Conservation (phyloP, 2,797 vertebrate species). For the Austrolebias charrua region DNA sequence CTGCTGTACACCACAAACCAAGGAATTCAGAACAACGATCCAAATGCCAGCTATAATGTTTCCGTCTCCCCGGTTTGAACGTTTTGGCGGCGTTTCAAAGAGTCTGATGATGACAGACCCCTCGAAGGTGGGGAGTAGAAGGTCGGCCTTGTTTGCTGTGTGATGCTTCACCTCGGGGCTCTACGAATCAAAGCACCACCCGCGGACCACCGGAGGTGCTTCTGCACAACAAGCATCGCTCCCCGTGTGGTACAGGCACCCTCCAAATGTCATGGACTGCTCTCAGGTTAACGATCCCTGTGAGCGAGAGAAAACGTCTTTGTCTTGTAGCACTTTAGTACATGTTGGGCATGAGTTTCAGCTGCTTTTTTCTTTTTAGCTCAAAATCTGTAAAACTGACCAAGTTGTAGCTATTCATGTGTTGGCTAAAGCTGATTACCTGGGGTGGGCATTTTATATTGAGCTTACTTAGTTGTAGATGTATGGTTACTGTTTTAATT, state of each 20-base stretch:
- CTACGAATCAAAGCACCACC: slow-evolving; percentile 63
- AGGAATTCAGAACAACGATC: no score
- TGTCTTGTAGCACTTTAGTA: not conserved
- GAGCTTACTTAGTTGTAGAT: no score
- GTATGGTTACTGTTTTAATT: no score
- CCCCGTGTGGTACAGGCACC: slow-evolving; percentile 39
- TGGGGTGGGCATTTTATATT: no score
- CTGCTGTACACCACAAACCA: no score
- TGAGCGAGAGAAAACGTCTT: slow-evolving; percentile 9
- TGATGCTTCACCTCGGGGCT: slow-evolving; percentile 58
- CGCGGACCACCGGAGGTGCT: slow-evolving; percentile 40
- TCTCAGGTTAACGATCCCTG: slow-evolving; percentile 5
- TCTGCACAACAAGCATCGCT: slow-evolving; percentile 37
- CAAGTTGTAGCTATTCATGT: no score
- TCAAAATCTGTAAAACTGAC: no score
- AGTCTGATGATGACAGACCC: slow-evolving; percentile 39
- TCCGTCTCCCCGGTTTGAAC: no score
- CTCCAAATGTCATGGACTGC: slow-evolving; percentile 46
- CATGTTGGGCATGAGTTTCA: not conserved
- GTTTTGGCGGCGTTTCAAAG: slow-evolving; percentile 21
- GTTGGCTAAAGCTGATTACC: no score
- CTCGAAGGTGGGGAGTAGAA: slow-evolving; percentile 34
- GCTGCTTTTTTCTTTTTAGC: no score
- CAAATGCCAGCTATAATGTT: no score
- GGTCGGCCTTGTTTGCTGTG: slow-evolving; percentile 21